A percentile compares a stretch with the other conserved stretches of the same genome.
These are phyloP conservation scores for Pachydiplax longipennis DNA, from an alignment of 2,888 invertebrate species.

Conservation along the genomic window DNA sequence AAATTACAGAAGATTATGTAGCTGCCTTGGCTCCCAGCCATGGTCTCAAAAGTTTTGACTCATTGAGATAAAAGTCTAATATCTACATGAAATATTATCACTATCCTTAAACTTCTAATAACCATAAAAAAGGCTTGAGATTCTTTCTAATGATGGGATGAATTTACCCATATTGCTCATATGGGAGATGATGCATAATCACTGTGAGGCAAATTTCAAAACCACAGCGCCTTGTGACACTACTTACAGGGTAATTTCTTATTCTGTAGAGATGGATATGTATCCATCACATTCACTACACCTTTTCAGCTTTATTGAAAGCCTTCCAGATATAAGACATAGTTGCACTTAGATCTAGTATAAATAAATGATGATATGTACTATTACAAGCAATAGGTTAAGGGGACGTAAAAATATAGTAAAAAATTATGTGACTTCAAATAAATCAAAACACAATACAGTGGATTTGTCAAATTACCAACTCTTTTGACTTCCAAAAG, in stretches of 20 bases:
- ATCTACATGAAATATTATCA: slow-evolving; percentile 26
- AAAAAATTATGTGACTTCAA: slow-evolving; percentile 29
- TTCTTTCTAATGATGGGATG: slow-evolving; percentile 4
- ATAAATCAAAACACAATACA: slow-evolving; percentile 15
- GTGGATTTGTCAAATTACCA: slow-evolving; percentile 3
- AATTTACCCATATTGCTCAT: not conserved
- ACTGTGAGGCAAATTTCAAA: slow-evolving; percentile 27
- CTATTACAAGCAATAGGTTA: slow-evolving; percentile 41
- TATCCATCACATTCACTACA: slow-evolving; percentile 17
- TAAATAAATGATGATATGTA: slow-evolving; percentile 44
- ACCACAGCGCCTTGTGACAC: slow-evolving; percentile 24
- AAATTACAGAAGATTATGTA: not conserved
- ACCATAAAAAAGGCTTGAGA: slow-evolving; percentile 29
- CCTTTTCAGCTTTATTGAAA: not conserved
- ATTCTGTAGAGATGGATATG: slow-evolving; percentile 18
- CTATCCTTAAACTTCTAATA: slow-evolving; percentile 32
- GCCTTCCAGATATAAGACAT: slow-evolving; percentile 14
- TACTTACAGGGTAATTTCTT: slow-evolving; percentile 30
- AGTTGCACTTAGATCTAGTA: slow-evolving; percentile 39
- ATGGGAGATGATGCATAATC: not conserved
- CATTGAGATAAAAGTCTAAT: slow-evolving; percentile 35
- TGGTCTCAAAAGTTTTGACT: slow-evolving; percentile 20
- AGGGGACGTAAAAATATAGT: slow-evolving; percentile 10
- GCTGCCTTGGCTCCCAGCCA: slow-evolving; percentile 44
- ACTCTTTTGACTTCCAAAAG: slow-evolving; percentile 27